Evolutionary conservation across 2,113 vertebrate species (phyloP), one percentile per base, ranked within the genome.

Genomic region (Nematolebias whitei): DNA sequence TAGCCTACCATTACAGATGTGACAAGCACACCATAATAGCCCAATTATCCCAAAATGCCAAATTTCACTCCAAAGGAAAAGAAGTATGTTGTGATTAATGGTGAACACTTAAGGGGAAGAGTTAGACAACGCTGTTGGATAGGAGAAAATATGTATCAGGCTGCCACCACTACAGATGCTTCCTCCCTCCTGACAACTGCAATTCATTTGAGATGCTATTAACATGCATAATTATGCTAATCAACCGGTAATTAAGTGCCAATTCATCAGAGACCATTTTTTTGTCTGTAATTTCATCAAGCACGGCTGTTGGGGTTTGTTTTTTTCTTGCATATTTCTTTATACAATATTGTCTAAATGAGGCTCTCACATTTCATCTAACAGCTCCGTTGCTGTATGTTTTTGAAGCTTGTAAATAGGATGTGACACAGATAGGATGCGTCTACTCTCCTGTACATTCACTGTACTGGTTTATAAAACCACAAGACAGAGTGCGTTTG

Each of bases 161-260:
- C 95, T 94, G 94, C 94, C 94, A 94, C 94, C 92, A 94, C 95
- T 96, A 96, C 96, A 97, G 95, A 98, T 97, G 95, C 94, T 96
- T 95, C 95, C 94, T 95, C 95, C 94, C 96, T 96, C 94, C 94
- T 96, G 95, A 96, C 95, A 97, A 97, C 94, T 95, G 95, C 95
- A 96, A 98, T 98, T 98, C 96, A 97, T 97, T 96, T 96, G 96
- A 96, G 95, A 97, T 95, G 93, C 95, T 95, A 96, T 98, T 98
- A 98, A 96, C 95, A 98, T 97, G 96, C 94, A 95, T 98, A 98
- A 98, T 99, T 98, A 98, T 98, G 96, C 95, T 98, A 99, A 99
- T 99, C 95, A 98, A 96, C 95, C 94, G 93, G 95, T 98, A 98
- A 99, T 98, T 98, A 98, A 98, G 95, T 96, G 95, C 93, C 94